Percentiles rank a stretch among this genome's conserved stretches.
Conservation (phyloP, 2,797 vertebrate genomes). For the Fundulus diaphanus region DNA sequence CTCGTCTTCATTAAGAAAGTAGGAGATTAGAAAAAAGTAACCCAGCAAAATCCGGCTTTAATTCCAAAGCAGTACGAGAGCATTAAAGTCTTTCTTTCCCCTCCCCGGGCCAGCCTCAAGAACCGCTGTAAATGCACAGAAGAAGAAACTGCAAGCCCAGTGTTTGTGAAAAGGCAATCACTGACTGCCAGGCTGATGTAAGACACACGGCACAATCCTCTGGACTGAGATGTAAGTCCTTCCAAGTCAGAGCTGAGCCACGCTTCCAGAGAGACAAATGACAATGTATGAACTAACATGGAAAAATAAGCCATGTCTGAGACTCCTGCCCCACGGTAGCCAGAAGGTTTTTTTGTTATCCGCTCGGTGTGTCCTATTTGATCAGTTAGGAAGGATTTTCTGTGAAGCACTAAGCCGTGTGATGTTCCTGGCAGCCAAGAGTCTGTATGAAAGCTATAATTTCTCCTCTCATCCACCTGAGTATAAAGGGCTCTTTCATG, state of each 20-base stretch:
- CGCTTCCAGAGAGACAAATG: slow-evolving; percentile 23
- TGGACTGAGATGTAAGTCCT: slow-evolving; percentile 14
- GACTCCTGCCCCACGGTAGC: slow-evolving; percentile 10
- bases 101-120: not conserved
- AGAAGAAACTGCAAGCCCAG: not conserved
- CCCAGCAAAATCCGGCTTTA: not conserved
- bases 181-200: slow-evolving; percentile 9
- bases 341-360: slow-evolving; percentile 25
- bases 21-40: not conserved
- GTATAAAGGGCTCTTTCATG: slow-evolving; percentile 67
- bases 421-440: slow-evolving; percentile 53
- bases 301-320: slow-evolving; percentile 13
- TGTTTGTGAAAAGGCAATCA: not conserved
- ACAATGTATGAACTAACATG: slow-evolving; percentile 9
- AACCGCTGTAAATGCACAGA: slow-evolving; percentile 24
- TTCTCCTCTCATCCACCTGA: slow-evolving; percentile 55
- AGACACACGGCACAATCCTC: slow-evolving; percentile 6
- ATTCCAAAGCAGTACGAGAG: not conserved
- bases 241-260: not conserved
- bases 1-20: not conserved
- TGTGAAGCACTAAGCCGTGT: slow-evolving; percentile 37
- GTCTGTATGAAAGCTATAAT: slow-evolving; percentile 54
- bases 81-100: not conserved
- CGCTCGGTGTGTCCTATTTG: slow-evolving; percentile 20
- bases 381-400: slow-evolving; percentile 59